A percentile compares a stretch with the other conserved stretches of the same genome.
Evolutionary conservation across 2,888 invertebrate species (phyloP).

Genomic region (Hymenopus coronatus): DNA sequence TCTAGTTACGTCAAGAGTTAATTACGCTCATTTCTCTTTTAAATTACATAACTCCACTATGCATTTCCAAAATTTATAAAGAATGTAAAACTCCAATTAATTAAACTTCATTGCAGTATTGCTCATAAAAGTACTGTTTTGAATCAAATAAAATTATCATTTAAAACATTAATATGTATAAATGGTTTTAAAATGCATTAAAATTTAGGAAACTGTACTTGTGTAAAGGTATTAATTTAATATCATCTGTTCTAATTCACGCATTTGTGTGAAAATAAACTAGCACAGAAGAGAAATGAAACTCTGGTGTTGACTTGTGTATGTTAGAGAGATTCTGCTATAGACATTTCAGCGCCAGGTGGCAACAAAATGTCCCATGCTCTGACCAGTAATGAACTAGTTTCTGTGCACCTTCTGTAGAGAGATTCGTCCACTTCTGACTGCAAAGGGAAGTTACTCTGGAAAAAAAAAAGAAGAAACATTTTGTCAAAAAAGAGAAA

Average conservation of each 20-base stretch:
- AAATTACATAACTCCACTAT: too few species aligned
- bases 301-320: background rate
- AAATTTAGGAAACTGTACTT: background rate
- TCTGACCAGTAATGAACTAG: constrained; percentile 22
- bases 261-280: background rate
- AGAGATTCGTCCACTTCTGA: constrained; percentile 20
- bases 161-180: too few species aligned
- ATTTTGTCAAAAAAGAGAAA: background rate
- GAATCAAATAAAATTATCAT: too few species aligned
- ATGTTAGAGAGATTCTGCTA: background rate
- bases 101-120: too few species aligned
- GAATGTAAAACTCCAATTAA: too few species aligned
- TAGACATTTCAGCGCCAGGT: background rate
- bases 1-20: too few species aligned
- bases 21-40: too few species aligned
- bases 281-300: background rate
- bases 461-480: background rate
- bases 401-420: constrained; percentile 25
- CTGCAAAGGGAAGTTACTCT: constrained; percentile 20
- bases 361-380: constrained; percentile 30
- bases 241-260: background rate
- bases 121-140: too few species aligned
- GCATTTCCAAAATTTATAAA: too few species aligned
- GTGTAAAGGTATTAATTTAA: background rate
- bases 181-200: background rate